A percentile compares a stretch with the other conserved stretches of the same genome.
Conservation (phyloP, 2,113 vertebrate genomes). For the Misgurnus anguillicaudatus region DNA sequence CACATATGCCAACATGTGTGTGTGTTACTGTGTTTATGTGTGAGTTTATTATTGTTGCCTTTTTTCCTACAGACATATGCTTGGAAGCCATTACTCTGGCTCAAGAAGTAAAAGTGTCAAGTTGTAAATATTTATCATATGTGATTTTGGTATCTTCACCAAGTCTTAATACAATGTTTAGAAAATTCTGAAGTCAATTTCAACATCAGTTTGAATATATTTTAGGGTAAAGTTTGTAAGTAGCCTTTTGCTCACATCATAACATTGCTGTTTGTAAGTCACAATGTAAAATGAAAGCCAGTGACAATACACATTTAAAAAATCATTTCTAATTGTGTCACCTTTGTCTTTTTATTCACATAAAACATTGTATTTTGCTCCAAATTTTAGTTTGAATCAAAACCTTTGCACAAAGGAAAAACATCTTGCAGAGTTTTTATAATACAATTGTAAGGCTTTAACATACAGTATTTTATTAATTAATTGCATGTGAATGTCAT, state of each 20-base stretch:
- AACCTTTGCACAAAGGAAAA: no score
- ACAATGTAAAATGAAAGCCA: constrained; percentile 36
- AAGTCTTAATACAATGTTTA: constrained; percentile 38
- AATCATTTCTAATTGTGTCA: constrained; percentile 13
- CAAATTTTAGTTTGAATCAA: no score
- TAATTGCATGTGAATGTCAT: no score
- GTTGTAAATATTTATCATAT: constrained; percentile 76
- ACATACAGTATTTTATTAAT: no score
- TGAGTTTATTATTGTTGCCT: constrained; percentile 52
- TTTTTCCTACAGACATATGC: constrained; percentile 50
- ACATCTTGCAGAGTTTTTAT: no score
- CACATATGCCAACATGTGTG: neutral
- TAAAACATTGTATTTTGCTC: no score
- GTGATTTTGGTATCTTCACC: constrained; percentile 44
- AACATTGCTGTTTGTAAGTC: constrained; percentile 1
- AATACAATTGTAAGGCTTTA: no score
- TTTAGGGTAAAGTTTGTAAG: constrained; percentile 40
- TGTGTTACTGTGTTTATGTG: constrained; percentile 5
- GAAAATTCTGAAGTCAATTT: constrained; percentile 10
- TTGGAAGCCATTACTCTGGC: constrained; percentile 56
- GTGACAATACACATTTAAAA: constrained; percentile 51
- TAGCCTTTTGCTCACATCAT: constrained; percentile 33
- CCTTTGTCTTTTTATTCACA: neutral
- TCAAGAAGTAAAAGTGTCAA: constrained; percentile 49
- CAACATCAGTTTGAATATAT: constrained; percentile 34